Evolutionary conservation across 2,797 vertebrate species (phyloP).

Genomic region (Coregonus sp.): DNA sequence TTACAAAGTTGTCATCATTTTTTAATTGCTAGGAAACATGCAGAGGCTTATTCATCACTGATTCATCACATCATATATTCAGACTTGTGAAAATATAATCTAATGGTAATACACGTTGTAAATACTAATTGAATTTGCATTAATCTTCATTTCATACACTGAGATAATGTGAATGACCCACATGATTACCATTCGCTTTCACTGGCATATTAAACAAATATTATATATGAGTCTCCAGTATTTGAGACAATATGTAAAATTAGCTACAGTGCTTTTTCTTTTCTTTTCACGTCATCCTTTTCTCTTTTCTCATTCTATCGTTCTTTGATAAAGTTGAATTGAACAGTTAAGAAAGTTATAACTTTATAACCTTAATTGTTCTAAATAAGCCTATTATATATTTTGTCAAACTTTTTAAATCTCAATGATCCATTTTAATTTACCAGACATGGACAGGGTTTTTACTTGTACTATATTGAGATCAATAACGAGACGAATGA

Average conservation of each 20-base stretch:
- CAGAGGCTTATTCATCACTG: conserved; percentile 41
- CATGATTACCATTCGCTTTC: background rate
- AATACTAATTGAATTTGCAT: conserved; percentile 63
- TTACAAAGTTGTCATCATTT: conserved; percentile 36
- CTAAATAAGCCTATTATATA: background rate
- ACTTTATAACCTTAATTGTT: background rate
- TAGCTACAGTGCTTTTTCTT: too few relatives aligned
- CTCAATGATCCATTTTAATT: background rate
- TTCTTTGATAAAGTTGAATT: background rate
- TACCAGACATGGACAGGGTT: background rate
- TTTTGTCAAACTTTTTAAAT: conserved; percentile 1
- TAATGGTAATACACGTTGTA: conserved; percentile 49
- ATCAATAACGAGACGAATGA: conserved; percentile 16
- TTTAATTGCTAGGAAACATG: conserved; percentile 52
- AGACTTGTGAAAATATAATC: conserved; percentile 37
- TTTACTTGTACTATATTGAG: background rate
- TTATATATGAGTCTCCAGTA: background rate
- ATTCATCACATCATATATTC: conserved; percentile 45
- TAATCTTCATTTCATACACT: conserved; percentile 54
- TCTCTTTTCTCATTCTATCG: background rate
- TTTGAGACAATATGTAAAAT: background rate
- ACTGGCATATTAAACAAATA: background rate
- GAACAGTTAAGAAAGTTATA: too few relatives aligned
- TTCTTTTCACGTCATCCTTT: too few relatives aligned
- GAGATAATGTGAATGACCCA: conserved; percentile 45